These are phyloP conservation scores for Ophion ventricosus DNA, from an alignment of 2,888 invertebrate species.

Conservation along the genomic window DNA sequence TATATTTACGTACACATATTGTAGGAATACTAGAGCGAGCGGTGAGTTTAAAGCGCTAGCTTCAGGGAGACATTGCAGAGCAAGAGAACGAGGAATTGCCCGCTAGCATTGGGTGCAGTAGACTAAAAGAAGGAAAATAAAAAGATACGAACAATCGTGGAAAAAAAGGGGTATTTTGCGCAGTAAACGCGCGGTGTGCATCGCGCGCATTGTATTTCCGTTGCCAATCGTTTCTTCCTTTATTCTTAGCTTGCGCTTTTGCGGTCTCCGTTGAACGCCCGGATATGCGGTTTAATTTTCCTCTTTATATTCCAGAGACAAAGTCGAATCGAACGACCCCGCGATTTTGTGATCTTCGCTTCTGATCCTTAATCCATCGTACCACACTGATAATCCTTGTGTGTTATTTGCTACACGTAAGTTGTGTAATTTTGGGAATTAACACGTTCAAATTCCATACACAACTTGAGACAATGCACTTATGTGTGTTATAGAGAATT, in stretches of 20 bases:
- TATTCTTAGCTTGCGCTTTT: neutral
- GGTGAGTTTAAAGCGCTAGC: constrained; percentile 49
- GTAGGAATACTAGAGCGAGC: constrained; percentile 25
- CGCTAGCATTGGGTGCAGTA: constrained; percentile 27
- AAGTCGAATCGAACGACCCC: too few relatives aligned
- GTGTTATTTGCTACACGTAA: too few relatives aligned
- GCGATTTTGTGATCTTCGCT: neutral
- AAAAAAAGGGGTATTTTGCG: constrained; percentile 22
- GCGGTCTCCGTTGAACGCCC: too few relatives aligned
- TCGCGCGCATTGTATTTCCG: constrained; percentile 13
- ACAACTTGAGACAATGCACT: too few relatives aligned
- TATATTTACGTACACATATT: constrained; percentile 19
- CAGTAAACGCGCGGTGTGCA: neutral
- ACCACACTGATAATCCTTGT: too few relatives aligned
- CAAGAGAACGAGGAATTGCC: constrained; percentile 29
- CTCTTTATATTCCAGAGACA: neutral
- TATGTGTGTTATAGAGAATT: too few relatives aligned
- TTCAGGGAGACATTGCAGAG: constrained; percentile 16
- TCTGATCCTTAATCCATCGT: neutral
- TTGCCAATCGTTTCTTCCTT: constrained; percentile 12
- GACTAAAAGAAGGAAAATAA: constrained; percentile 35
- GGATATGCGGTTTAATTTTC: neutral
- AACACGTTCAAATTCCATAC: too few relatives aligned
- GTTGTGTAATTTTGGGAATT: too few relatives aligned
- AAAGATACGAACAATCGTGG: neutral